Conservation (phyloP, 1,140 invertebrate genomes). For the Caerostris darwini region DNA sequence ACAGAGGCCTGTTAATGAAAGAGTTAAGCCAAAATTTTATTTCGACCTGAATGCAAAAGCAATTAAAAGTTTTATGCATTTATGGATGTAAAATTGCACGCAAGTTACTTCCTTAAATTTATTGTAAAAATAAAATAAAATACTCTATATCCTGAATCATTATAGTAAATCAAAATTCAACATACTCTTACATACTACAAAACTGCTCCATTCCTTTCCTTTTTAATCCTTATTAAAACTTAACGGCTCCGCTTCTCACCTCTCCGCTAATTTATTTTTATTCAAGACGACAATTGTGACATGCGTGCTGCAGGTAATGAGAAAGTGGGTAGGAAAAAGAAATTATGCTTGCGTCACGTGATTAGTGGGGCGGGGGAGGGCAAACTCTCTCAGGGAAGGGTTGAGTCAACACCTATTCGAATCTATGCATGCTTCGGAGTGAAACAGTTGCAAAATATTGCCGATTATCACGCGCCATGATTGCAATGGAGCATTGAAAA, state of each 20-base stretch:
- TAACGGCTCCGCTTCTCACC: neutral
- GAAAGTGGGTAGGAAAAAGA: neutral
- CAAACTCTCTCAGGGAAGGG: neutral
- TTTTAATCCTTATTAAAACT: neutral
- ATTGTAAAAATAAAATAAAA: too few relatives aligned
- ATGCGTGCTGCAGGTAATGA: neutral
- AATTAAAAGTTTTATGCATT: too few relatives aligned
- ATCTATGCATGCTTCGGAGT: slow-evolving; percentile 2
- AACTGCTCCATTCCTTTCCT: neutral
- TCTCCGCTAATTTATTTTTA: neutral
- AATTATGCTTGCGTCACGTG: neutral
- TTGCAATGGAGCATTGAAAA: neutral
- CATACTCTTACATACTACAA: too few relatives aligned
- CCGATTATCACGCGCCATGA: neutral
- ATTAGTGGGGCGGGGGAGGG: neutral
- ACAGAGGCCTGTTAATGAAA: too few relatives aligned
- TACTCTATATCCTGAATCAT: too few relatives aligned
- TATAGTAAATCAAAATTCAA: too few relatives aligned
- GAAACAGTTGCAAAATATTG: slow-evolving; percentile 23
- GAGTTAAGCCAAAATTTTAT: too few relatives aligned
- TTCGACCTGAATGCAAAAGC: too few relatives aligned
- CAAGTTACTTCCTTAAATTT: too few relatives aligned
- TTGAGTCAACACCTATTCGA: slow-evolving; percentile 21
- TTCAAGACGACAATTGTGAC: neutral
- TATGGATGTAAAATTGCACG: too few relatives aligned